Conservation (phyloP, 2,113 vertebrate genomes). For the Tetraodon nigroviridis region DNA sequence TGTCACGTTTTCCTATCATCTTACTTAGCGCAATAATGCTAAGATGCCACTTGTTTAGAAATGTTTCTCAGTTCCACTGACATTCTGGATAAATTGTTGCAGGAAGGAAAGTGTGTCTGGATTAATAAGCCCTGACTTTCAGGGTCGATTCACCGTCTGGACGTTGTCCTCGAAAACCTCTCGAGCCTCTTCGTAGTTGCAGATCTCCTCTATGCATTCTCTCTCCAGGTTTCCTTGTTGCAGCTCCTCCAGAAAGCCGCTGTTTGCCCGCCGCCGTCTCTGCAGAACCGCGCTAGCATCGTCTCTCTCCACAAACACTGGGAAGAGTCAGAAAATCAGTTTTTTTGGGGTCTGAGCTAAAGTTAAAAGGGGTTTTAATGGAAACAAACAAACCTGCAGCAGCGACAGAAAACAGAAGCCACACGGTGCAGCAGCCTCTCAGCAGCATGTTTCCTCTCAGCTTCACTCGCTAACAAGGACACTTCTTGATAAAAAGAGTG, state of each 20-base stretch:
- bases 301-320: slow-evolving; percentile 57
- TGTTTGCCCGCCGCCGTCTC: slow-evolving; percentile 74
- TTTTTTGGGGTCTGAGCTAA: too few relatives aligned
- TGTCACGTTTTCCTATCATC: too few relatives aligned
- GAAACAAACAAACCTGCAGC: slow-evolving; percentile 35
- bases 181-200: slow-evolving; percentile 83
- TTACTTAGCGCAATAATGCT: too few relatives aligned
- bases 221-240: slow-evolving; percentile 83
- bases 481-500: not conserved
- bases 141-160: slow-evolving; percentile 41
- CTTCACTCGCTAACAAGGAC: not conserved
- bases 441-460: slow-evolving; percentile 32
- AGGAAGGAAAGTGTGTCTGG: too few relatives aligned
- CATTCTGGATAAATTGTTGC: too few relatives aligned
- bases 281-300: slow-evolving; percentile 46
- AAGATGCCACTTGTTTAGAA: too few relatives aligned
- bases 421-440: slow-evolving; percentile 25
- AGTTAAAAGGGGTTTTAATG: too few relatives aligned
- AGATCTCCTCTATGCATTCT: slow-evolving; percentile 86
- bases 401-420: slow-evolving; percentile 2
- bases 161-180: slow-evolving; percentile 80
- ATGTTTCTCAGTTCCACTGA: too few relatives aligned
- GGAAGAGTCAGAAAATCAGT: not conserved
- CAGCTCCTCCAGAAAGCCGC: slow-evolving; percentile 75
- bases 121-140: too few relatives aligned